These are phyloP conservation scores for Mechanitis messenoides DNA, from an alignment of 2,888 invertebrate genomes.

Conservation along the genomic window DNA sequence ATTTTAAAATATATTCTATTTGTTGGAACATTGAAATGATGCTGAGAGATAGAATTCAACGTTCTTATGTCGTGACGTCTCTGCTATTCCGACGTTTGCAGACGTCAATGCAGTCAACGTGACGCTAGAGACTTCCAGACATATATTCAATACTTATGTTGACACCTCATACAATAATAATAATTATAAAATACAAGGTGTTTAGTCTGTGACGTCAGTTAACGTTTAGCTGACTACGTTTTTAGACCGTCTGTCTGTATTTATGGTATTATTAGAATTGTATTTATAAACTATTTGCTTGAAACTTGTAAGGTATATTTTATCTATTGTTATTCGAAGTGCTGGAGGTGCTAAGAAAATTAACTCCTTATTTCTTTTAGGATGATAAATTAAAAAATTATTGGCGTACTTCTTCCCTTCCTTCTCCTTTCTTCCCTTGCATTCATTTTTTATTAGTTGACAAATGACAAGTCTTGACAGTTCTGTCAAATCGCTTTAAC, in stretches of 20 bases:
- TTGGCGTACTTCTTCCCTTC: too few relatives aligned
- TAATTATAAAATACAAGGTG: conserved; percentile 31
- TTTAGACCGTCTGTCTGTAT: conserved; percentile 28
- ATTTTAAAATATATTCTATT: conserved; percentile 11
- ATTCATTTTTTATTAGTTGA: too few relatives aligned
- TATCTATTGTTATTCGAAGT: too few relatives aligned
- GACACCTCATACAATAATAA: conserved; percentile 34
- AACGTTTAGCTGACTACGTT: conserved; percentile 27
- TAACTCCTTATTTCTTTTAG: too few relatives aligned
- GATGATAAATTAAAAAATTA: too few relatives aligned
- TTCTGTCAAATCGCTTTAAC: too few relatives aligned
- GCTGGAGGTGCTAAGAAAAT: too few relatives aligned
- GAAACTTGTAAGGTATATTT: not conserved
- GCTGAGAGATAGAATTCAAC: conserved; percentile 17
- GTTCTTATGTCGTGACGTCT: conserved; percentile 38
- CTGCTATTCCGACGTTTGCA: conserved; percentile 34
- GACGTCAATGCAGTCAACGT: conserved; percentile 41
- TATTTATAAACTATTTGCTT: conserved; percentile 19
- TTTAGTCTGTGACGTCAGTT: conserved; percentile 29
- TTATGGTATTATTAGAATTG: conserved; percentile 26
- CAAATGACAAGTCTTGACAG: too few relatives aligned
- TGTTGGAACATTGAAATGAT: conserved; percentile 12
- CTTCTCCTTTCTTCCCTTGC: too few relatives aligned
- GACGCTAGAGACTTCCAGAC: conserved; percentile 36
- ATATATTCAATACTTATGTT: conserved; percentile 20